These are phyloP conservation scores for Andrena bicolor DNA, from an alignment of 2,888 invertebrate genomes.

Conservation along the genomic window DNA sequence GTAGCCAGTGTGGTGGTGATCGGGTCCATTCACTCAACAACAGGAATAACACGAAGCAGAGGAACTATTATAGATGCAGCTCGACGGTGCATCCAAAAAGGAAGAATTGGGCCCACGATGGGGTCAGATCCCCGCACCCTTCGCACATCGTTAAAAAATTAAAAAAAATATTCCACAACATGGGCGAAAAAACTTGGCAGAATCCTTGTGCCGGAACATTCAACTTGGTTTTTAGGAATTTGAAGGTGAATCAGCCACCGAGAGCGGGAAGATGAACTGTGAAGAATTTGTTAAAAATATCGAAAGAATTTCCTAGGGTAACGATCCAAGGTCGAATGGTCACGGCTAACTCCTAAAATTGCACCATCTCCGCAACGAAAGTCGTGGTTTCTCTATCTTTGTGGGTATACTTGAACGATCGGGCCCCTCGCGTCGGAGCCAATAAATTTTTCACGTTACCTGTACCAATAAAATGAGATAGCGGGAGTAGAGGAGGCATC, in stretches of 20 bases:
- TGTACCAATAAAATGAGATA: slow-evolving; percentile 83
- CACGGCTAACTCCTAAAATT: slow-evolving; percentile 42
- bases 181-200: no score
- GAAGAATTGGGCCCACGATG: background rate
- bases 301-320: slow-evolving; percentile 32
- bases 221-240: background rate
- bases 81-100: slow-evolving; percentile 27
- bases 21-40: slow-evolving; percentile 69
- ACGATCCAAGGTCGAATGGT: slow-evolving; percentile 35
- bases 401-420: slow-evolving; percentile 52
- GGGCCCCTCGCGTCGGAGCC: slow-evolving; percentile 60
- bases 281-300: background rate
- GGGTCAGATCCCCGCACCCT: no score
- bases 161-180: background rate
- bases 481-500: slow-evolving; percentile 81
- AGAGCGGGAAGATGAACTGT: background rate
- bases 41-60: slow-evolving; percentile 59
- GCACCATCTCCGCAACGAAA: slow-evolving; percentile 34
- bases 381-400: slow-evolving; percentile 52
- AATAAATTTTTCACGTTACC: slow-evolving; percentile 81
- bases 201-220: no score
- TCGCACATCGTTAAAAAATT: slow-evolving; percentile 10
- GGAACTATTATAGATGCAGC: slow-evolving; percentile 60
- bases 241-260: background rate
- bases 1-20: slow-evolving; percentile 71